Conservation (phyloP, 2,797 vertebrate genomes). For the Falco peregrinus region DNA sequence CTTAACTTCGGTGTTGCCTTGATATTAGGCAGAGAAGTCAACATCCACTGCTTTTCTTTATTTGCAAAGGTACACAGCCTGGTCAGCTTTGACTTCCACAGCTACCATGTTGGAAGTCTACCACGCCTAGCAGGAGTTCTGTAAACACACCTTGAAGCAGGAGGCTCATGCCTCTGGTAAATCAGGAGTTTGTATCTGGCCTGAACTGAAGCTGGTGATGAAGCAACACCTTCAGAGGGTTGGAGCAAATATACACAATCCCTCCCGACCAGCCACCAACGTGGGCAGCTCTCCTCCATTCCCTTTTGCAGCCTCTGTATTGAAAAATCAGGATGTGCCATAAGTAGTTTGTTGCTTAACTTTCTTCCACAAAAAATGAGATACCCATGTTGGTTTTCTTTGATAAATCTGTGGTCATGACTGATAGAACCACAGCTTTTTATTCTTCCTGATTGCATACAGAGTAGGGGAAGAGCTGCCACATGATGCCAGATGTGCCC, state of each 20-base stretch:
- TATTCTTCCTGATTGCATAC: not conserved
- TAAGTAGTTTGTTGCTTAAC: not conserved
- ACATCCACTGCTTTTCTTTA: not conserved
- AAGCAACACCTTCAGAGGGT: not conserved
- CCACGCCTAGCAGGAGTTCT: no score
- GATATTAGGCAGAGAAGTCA: not conserved
- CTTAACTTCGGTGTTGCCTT: not conserved
- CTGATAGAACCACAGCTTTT: not conserved
- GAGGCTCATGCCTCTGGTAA: not conserved
- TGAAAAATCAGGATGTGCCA: not conserved
- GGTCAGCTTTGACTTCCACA: not conserved
- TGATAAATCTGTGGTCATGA: not conserved
- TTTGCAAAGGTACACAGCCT: not conserved
- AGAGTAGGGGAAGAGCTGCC: not conserved
- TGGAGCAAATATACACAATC: not conserved
- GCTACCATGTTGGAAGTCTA: not conserved
- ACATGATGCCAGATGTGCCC: not conserved
- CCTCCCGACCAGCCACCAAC: not conserved
- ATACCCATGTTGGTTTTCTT: not conserved
- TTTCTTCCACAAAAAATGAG: not conserved
- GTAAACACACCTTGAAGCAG: not conserved
- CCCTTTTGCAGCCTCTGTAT: not conserved
- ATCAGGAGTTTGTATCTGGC: not conserved
- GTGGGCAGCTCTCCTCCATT: not conserved
- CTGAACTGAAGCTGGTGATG: not conserved